Percentiles rank a stretch among this genome's conserved stretches.
Conservation (phyloP, 2,888 invertebrate species). For the Andrena fulva region DNA sequence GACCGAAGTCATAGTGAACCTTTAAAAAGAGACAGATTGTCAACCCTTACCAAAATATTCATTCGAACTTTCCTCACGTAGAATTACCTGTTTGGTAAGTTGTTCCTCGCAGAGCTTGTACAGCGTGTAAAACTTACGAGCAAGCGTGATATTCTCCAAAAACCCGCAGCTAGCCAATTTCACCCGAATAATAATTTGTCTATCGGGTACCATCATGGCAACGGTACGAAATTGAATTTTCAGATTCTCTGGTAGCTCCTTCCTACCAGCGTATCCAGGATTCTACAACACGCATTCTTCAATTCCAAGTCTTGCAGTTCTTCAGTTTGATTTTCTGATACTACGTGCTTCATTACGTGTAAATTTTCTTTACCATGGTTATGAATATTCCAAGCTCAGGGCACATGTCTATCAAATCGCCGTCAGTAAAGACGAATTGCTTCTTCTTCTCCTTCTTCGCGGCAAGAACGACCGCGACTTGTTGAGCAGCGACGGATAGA, state of each 20-base stretch:
- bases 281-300: conserved; percentile 88
- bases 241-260: conserved; percentile 97
- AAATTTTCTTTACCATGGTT: conserved; percentile 91
- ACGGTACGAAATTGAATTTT: conserved; percentile 99
- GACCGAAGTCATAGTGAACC: conserved; percentile 99
- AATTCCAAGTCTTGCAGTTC: neutral
- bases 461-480: conserved; percentile 96
- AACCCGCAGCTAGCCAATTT: conserved; percentile 98
- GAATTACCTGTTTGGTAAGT: conserved; percentile 94
- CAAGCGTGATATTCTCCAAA: conserved; percentile 96
- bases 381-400: conserved; percentile 98
- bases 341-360: neutral
- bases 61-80: neutral
- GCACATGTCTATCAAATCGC: conserved; percentile 96
- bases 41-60: neutral
- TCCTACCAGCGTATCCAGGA: conserved; percentile 98
- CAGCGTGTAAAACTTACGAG: conserved; percentile 97
- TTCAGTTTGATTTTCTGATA: neutral
- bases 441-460: conserved; percentile 98
- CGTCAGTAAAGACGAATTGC: conserved; percentile 96
- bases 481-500: conserved; percentile 97
- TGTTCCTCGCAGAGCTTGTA: conserved; percentile 99
- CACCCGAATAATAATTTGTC: conserved; percentile 98
- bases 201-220: conserved; percentile 99
- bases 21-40: conserved; percentile 77